These are phyloP conservation scores for Eublepharis macularius DNA, from an alignment of 2,113 vertebrate genomes.

Conservation along the genomic window DNA sequence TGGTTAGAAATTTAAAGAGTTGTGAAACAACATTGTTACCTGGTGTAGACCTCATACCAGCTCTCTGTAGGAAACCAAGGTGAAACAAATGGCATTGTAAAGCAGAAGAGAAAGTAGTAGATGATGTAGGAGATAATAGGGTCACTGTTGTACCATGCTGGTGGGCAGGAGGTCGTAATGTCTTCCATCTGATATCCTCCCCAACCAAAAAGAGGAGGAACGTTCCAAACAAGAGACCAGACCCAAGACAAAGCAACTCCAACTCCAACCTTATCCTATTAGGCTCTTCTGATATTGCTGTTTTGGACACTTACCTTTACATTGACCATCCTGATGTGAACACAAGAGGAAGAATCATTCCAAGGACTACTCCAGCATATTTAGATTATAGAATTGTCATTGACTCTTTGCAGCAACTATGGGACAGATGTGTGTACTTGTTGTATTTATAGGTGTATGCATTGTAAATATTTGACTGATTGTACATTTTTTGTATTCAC, in stretches of 20 bases:
- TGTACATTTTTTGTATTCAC: too few species aligned
- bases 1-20: background rate
- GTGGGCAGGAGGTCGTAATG: slow-evolving; percentile 75
- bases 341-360: too few species aligned
- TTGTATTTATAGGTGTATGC: too few species aligned
- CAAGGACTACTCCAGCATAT: too few species aligned
- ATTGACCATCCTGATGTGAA: too few species aligned
- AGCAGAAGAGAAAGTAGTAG: slow-evolving; percentile 75
- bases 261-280: too few species aligned
- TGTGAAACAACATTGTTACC: slow-evolving; percentile 51
- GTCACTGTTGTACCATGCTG: slow-evolving; percentile 76
- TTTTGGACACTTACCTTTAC: too few species aligned
- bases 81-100: slow-evolving; percentile 73
- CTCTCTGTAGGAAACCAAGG: slow-evolving; percentile 68
- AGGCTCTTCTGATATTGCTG: too few species aligned
- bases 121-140: slow-evolving; percentile 76
- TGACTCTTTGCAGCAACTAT: too few species aligned
- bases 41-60: slow-evolving; percentile 72
- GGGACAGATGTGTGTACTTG: too few species aligned
- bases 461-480: too few species aligned
- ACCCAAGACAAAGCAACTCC: slow-evolving; percentile 71
- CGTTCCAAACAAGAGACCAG: slow-evolving; percentile 78
- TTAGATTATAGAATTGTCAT: too few species aligned
- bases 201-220: slow-evolving; percentile 77
- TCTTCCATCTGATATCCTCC: slow-evolving; percentile 78